Conservation (phyloP, 2,888 invertebrate species). For the Tortrix viridana region DNA sequence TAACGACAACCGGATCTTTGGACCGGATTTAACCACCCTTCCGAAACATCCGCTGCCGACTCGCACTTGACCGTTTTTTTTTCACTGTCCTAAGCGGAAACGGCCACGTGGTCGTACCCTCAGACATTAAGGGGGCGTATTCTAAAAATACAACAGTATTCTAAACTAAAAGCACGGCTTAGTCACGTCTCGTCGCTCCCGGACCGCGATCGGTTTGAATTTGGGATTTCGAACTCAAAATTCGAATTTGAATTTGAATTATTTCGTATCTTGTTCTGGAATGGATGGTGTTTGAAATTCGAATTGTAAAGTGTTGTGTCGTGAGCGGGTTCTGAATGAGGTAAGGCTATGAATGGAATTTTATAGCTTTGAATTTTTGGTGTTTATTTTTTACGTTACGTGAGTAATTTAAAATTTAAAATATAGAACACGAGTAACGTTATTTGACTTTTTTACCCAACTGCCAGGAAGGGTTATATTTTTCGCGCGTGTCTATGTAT, state of each 20-base stretch:
- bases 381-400: too few relatives aligned
- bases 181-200: conserved; percentile 65
- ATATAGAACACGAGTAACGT: too few relatives aligned
- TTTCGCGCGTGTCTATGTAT: too few relatives aligned
- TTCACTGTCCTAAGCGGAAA: conserved; percentile 26
- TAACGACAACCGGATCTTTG: conserved; percentile 19
- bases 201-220: conserved; percentile 49
- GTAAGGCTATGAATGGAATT: conserved; percentile 16
- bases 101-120: conserved; percentile 45
- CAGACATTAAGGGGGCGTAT: conserved; percentile 73
- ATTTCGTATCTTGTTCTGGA: conserved; percentile 46
- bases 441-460: too few relatives aligned
- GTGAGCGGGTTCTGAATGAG: conserved; percentile 9
- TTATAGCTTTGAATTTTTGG: too few relatives aligned
- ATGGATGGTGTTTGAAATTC: conserved; percentile 44
- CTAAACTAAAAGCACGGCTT: conserved; percentile 54
- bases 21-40: conserved; percentile 4
- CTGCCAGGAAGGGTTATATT: too few relatives aligned
- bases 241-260: conserved; percentile 33
- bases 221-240: conserved; percentile 47
- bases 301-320: conserved; percentile 30
- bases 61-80: conserved; percentile 36
- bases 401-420: too few relatives aligned
- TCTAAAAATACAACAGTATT: conserved; percentile 76
- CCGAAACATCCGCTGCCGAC: conserved; percentile 15